Percentiles rank a stretch among this genome's conserved stretches.
phyloP scores from a whole-genome alignment of 1,140 invertebrate genomes.

The Sminthurides bifidus region DNA sequence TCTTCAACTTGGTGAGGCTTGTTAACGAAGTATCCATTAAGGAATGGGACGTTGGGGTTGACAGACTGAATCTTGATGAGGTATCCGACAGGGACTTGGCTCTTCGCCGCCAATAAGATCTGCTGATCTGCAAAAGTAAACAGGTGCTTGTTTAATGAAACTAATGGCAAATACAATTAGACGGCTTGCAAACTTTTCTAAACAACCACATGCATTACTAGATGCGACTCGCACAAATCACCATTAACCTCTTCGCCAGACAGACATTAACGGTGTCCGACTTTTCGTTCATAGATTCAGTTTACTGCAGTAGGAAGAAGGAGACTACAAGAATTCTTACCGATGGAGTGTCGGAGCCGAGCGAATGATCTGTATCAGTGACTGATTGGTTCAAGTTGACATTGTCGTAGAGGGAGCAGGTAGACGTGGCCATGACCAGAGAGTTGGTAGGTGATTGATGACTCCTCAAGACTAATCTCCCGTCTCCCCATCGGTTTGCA shows the following conservation, averaged over 20 bases:
- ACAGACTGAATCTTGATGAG: not conserved
- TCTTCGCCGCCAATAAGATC: not conserved
- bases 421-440: constrained; percentile 3
- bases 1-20: constrained; percentile 4
- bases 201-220: not conserved
- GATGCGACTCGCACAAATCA: not conserved
- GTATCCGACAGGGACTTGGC: constrained; percentile 4
- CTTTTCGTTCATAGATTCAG: not conserved
- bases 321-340: not conserved
- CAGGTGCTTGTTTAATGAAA: not conserved
- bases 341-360: not conserved
- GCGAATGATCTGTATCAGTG: not conserved
- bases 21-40: constrained; percentile 9
- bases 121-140: not conserved
- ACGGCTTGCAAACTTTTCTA: not conserved
- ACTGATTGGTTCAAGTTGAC: constrained; percentile 13
- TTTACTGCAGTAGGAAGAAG: not conserved
- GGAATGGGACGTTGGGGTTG: not conserved
- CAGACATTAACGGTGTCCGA: not conserved
- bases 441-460: not conserved
- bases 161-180: not conserved
- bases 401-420: constrained; percentile 22
- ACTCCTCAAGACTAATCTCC: not conserved
- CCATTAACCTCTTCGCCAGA: not conserved
- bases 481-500: constrained; percentile 9